phyloP scores from a whole-genome alignment of 2,797 vertebrate genomes.

The Zonotrichia albicollis region DNA sequence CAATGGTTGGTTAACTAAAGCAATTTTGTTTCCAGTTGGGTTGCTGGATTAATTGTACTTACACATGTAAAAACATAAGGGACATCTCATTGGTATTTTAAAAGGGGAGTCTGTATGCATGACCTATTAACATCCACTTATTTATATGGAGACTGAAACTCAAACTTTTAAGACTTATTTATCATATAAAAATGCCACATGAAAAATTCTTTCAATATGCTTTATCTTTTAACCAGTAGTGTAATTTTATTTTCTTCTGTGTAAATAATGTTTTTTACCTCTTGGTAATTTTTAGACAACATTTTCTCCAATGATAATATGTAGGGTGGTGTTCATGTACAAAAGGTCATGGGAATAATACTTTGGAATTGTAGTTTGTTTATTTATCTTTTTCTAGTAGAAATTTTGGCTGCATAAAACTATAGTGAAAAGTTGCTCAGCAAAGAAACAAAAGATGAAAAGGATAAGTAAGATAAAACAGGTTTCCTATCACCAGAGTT shows the following conservation, averaged over 20 bases:
- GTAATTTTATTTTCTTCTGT: neutral
- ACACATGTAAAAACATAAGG: conserved; percentile 73
- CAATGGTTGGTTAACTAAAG: conserved; percentile 78
- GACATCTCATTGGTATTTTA: conserved; percentile 67
- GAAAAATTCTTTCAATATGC: neutral
- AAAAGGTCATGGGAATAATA: neutral
- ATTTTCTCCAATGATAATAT: neutral
- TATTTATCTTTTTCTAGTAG: neutral
- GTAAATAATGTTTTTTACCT: neutral
- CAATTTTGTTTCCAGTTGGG: conserved; percentile 73
- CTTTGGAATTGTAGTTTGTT: neutral
- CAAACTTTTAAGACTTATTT: conserved; percentile 46
- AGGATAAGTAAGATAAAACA: neutral
- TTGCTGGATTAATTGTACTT: conserved; percentile 73
- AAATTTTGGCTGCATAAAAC: neutral
- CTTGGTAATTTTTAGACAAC: neutral
- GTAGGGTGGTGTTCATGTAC: neutral
- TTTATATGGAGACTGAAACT: conserved; percentile 19
- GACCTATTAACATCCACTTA: conserved; percentile 59
- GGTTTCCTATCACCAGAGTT: neutral
- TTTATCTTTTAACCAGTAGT: neutral
- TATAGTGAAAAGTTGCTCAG: neutral
- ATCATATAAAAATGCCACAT: neutral
- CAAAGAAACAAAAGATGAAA: neutral
- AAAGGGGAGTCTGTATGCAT: conserved; percentile 48